These are phyloP conservation scores for Xiphophorus hellerii DNA, from an alignment of 2,113 vertebrate species.

Conservation along the genomic window DNA sequence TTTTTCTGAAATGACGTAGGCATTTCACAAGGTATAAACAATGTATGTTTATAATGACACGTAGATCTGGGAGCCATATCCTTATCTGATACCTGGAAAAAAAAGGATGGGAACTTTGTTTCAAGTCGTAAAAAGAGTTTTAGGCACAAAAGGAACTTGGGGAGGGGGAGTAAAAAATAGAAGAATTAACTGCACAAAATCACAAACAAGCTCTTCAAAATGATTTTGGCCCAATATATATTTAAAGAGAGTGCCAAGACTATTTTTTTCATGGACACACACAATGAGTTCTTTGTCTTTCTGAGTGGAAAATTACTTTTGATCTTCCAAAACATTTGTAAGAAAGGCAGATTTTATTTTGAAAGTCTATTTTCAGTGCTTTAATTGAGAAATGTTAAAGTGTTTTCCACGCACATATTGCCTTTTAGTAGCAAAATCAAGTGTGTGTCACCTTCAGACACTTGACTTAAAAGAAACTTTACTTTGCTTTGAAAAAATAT, in stretches of 20 bases:
- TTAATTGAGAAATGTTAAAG: neutral
- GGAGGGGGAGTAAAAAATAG: neutral
- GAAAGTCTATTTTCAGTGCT: neutral
- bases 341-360: neutral
- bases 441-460: too few species aligned
- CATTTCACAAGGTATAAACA: neutral
- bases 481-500: too few species aligned
- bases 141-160: too few species aligned
- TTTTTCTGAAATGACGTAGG: neutral
- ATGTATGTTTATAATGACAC: neutral
- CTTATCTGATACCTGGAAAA: neutral
- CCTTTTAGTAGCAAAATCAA: too few species aligned
- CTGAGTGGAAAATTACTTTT: neutral
- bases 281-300: neutral
- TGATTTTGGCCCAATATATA: neutral
- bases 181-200: constrained; percentile 5
- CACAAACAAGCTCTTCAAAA: neutral
- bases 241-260: constrained; percentile 14
- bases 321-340: neutral
- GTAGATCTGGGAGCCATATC: neutral
- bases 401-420: too few species aligned
- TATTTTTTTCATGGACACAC: too few species aligned
- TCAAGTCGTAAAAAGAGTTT: too few species aligned
- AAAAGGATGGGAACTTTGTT: too few species aligned
- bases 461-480: too few species aligned